Conservation (phyloP, 1,140 invertebrate genomes). For the Pogonomyrmex californicus region DNA sequence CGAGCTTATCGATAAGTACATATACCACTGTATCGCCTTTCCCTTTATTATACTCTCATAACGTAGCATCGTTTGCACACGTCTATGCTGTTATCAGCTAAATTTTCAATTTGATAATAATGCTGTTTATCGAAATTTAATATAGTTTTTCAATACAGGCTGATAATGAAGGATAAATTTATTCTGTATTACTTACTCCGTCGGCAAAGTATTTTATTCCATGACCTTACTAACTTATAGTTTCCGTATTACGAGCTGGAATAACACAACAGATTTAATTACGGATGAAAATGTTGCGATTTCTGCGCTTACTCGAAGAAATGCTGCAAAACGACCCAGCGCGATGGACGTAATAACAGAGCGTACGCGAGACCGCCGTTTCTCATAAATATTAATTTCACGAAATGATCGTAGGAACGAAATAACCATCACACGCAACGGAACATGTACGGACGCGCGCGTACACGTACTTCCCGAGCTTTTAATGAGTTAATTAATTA, state of each 20-base stretch:
- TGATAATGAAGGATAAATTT: neutral
- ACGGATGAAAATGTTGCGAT: conserved; percentile 25
- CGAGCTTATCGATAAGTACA: conserved; percentile 24
- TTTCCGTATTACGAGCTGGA: neutral
- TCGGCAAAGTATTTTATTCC: neutral
- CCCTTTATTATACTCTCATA: neutral
- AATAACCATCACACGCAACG: conserved; percentile 21
- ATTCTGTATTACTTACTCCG: neutral
- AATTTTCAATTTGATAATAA: conserved; percentile 14
- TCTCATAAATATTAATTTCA: conserved; percentile 78
- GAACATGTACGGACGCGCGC: neutral
- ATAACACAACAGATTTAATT: conserved; percentile 29
- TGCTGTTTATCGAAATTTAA: conserved; percentile 26
- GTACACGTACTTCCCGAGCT: neutral
- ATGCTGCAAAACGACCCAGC: neutral
- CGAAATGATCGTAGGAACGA: conserved; percentile 64
- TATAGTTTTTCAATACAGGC: neutral
- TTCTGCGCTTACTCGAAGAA: conserved; percentile 37
- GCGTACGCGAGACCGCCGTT: conserved; percentile 7
- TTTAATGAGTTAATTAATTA: conserved; percentile 69
- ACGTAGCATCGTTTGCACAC: neutral
- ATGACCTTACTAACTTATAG: neutral
- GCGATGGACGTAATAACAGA: conserved; percentile 29
- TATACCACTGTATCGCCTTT: neutral
- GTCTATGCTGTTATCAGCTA: neutral